A percentile compares a stretch with the other conserved stretches of the same genome.
These are phyloP conservation scores for Mimas tiliae DNA, from an alignment of 2,888 invertebrate genomes.

Conservation along the genomic window DNA sequence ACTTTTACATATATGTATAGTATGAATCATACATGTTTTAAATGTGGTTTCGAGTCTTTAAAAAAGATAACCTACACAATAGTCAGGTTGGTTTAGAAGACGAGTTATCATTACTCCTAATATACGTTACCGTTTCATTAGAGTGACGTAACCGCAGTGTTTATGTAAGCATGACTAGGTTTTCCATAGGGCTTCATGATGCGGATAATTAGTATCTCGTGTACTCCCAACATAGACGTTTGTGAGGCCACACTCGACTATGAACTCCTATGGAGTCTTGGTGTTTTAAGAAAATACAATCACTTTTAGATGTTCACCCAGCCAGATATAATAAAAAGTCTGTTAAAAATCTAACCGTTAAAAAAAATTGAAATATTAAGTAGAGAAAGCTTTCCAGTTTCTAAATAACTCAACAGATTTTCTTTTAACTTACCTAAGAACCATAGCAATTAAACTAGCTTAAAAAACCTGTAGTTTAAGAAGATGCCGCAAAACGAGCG, in stretches of 20 bases:
- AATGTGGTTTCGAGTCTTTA: not conserved
- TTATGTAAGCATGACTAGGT: conserved; percentile 49
- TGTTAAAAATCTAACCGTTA: too few relatives aligned
- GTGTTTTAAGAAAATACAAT: too few relatives aligned
- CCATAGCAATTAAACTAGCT: too few relatives aligned
- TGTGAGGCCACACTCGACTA: not conserved
- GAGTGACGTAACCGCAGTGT: conserved; percentile 43
- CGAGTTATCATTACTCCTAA: not conserved
- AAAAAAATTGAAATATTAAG: too few relatives aligned
- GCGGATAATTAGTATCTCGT: conserved; percentile 48
- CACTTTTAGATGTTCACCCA: too few relatives aligned
- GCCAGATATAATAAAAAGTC: too few relatives aligned
- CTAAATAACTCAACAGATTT: too few relatives aligned
- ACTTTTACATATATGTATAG: not conserved
- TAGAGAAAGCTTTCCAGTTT: too few relatives aligned
- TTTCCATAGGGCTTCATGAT: conserved; percentile 64
- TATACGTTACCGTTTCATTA: not conserved
- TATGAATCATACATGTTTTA: not conserved
- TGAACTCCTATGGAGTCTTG: not conserved
- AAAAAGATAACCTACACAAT: not conserved
- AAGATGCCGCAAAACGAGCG: too few relatives aligned
- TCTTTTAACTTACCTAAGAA: too few relatives aligned
- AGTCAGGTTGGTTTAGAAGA: not conserved
- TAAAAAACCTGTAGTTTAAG: too few relatives aligned
- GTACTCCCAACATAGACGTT: conserved; percentile 24